Evolutionary conservation across 2,888 invertebrate species (phyloP).

Genomic region (Caenorhabditis macrosperma): DNA sequence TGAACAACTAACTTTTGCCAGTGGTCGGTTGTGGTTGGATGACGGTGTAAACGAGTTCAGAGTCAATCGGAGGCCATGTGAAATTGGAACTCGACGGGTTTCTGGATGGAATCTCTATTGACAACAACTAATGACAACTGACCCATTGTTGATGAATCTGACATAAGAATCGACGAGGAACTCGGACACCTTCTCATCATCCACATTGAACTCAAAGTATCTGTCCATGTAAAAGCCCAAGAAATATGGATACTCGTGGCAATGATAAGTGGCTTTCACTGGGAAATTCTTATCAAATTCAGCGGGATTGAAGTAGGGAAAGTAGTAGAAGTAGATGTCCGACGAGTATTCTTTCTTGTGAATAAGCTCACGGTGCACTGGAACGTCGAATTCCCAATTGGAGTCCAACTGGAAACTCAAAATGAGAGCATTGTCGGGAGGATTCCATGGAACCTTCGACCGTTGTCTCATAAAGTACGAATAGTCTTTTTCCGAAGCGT

Average conservation of each 20-base stretch:
- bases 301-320: constrained; percentile 37
- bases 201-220: constrained; percentile 18
- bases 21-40: constrained; percentile 32
- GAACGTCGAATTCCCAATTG: constrained; percentile 35
- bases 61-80: constrained; percentile 30
- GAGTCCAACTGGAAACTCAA: constrained; percentile 51
- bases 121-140: neutral
- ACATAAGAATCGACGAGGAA: constrained; percentile 25
- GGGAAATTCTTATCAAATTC: constrained; percentile 49
- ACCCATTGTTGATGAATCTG: constrained; percentile 52
- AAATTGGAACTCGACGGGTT: constrained; percentile 30
- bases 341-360: neutral
- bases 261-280: constrained; percentile 50
- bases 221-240: constrained; percentile 49
- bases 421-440: too few relatives aligned
- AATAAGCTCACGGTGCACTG: constrained; percentile 31
- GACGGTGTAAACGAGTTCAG: constrained; percentile 17
- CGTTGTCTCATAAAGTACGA: constrained; percentile 33
- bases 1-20: constrained; percentile 15
- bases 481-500: constrained; percentile 27
- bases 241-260: constrained; percentile 50
- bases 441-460: constrained; percentile 2
- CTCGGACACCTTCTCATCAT: constrained; percentile 29
- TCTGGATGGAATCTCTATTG: neutral
- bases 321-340: constrained; percentile 40